Base-by-base conservation (phyloP, 2,797 vertebrate genomes). In the Echiichthys vipera region DNA sequence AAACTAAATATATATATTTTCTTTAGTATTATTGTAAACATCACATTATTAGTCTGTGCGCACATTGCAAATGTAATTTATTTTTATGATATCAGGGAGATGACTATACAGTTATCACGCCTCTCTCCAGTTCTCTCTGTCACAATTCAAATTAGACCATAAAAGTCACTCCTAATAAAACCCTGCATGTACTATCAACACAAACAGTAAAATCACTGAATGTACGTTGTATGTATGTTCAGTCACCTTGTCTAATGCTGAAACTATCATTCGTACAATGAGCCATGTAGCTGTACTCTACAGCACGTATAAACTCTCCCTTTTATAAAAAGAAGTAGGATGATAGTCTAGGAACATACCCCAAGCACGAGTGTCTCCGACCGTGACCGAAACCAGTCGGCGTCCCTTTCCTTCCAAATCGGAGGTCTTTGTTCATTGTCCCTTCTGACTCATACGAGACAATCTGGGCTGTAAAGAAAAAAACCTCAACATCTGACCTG, bases 321-420 rank as follows among this genome's bases (percentile, higher is more conserved):
- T 71, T 74, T 71, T 61, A 62, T 75, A 68, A 83, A 64, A 49
- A 59, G 59, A 75, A 47, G 55, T 61, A 77, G 57, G 61, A 56
- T 40, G 55, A 72, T 18, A 64, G 65, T 74, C 74, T 29, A 55
- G 56, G 27, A 83, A 93, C 93, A 39, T 94, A 95, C 94, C 94
- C 92, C 77, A 93, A 88, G 29, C 93, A 95, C 24, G 94, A 95
- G 88, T 95, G 94, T 61, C 94, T 94, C 67, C 93, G 88, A 57
- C 84, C 83, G 4, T 92, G 86, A 68, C 91, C 89, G 11, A 87
- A 91, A 43, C 84, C 89, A 51, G 88, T 74, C 32, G 79, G 68
- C 2, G 37, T 64, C 45, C 77, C 90, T 84, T 90, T 94, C 59
- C 92, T 88, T 36, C 71, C 46, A 42, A 87, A 43, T 29, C 92